These are phyloP conservation scores for Acronicta psi DNA, from an alignment of 2,888 invertebrate genomes.

Conservation along the genomic window DNA sequence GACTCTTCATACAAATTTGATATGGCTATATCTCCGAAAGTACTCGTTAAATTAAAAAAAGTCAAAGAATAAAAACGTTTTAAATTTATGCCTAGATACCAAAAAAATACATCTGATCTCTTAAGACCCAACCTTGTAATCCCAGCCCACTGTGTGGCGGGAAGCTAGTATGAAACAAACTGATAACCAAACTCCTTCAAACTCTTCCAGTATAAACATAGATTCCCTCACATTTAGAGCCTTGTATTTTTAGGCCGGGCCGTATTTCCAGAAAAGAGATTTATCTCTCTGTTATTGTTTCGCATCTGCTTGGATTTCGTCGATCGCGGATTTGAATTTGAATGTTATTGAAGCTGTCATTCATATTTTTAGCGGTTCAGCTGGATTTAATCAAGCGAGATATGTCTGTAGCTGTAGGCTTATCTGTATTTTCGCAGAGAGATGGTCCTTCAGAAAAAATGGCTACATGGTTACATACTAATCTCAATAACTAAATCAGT, in stretches of 20 bases:
- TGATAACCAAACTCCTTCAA: constrained; percentile 34
- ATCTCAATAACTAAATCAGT: no score
- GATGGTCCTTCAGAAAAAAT: no score
- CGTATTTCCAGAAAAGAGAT: constrained; percentile 46
- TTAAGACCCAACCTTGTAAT: no score
- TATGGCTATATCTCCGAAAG: no score
- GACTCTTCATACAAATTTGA: no score
- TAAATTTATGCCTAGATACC: no score
- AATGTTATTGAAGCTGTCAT: constrained; percentile 49
- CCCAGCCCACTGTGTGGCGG: no score
- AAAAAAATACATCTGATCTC: no score
- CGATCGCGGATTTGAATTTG: constrained; percentile 51
- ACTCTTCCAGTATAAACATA: constrained; percentile 51
- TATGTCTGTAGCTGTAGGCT: constrained; percentile 17
- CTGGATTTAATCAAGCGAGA: constrained; percentile 22
- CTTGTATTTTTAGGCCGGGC: constrained; percentile 57
- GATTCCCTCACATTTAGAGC: constrained; percentile 55
- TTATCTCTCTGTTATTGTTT: constrained; percentile 60
- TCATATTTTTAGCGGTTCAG: constrained; percentile 46
- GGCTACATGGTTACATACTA: no score
- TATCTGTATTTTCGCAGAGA: constrained; percentile 6
- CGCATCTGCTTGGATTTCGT: constrained; percentile 46
- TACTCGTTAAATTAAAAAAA: no score
- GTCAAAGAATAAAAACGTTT: no score
- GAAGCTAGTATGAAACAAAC: constrained; percentile 12